phyloP scores from a whole-genome alignment of 2,888 invertebrate genomes.

The Hypolimnas misippus region DNA sequence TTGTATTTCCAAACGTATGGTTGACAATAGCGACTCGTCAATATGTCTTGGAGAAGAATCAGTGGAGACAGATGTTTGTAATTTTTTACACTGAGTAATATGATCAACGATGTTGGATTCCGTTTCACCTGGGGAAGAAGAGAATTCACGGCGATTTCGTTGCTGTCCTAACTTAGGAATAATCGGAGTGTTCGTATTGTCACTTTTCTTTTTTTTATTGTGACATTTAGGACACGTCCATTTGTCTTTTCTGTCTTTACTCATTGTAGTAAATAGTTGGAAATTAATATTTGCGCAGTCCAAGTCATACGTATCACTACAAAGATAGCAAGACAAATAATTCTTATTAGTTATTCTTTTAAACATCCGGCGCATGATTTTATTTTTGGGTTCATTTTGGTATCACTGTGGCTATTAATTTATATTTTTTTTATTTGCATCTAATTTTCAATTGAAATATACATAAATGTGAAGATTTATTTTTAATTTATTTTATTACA shows the following conservation, averaged over 20 bases:
- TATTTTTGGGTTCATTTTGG: neutral
- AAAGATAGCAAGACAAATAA: slow-evolving; percentile 2
- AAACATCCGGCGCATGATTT: slow-evolving; percentile 17
- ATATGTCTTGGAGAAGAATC: neutral
- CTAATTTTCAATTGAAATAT: neutral
- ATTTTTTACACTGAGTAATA: slow-evolving; percentile 17
- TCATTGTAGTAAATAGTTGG: slow-evolving; percentile 8
- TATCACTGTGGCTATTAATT: neutral
- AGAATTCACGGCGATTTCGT: neutral
- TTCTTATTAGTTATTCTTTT: neutral
- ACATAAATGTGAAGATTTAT: neutral
- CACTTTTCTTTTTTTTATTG: slow-evolving; percentile 16
- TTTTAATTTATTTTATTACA: neutral
- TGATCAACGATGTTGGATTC: neutral
- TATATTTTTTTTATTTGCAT: neutral
- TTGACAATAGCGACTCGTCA: slow-evolving; percentile 2
- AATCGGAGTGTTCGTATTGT: slow-evolving; percentile 17
- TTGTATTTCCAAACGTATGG: slow-evolving; percentile 23
- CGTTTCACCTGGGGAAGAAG: neutral
- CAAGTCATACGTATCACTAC: slow-evolving; percentile 11
- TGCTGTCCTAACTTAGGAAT: slow-evolving; percentile 2
- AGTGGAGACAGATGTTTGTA: neutral
- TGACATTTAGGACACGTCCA: slow-evolving; percentile 9
- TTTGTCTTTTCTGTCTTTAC: slow-evolving; percentile 18
- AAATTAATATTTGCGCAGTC: slow-evolving; percentile 14